Evolutionary conservation across 92 coral and sea anemone genomes (phyloP), one percentile per base, ranked within the genome.

Genomic region (Epizoanthus rinbou): DNA sequence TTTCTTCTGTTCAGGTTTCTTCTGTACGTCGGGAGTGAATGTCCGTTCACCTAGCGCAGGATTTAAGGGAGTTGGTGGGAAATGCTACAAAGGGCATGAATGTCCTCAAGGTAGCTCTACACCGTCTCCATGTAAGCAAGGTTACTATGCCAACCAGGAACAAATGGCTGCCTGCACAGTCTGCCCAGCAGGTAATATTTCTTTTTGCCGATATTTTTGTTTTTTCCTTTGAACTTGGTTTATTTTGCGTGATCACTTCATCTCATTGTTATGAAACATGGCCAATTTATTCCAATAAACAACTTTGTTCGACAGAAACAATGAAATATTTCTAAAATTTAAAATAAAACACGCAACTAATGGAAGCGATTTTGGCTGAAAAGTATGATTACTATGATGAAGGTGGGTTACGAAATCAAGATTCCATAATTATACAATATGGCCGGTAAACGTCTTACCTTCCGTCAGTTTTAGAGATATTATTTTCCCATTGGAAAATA

Each of bases 1-100:
- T 41, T 13, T 52, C 19, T 59, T 81, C 23, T 17, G 57, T 23
- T 24, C 43, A 93, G 99, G 99, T 45, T 96, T 84, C 88, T 96
- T 85, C 87, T 96, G 99, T 76, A 92, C 91, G 21, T 87, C 94
- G 28, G 99, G 99, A 7, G 98, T 94, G 57, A 92, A 96, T 69
- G 91, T 94, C 8, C 90, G 92, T 71, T 87, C 89, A 18, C 99
- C 99, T 8, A 88, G 85, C 31, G 83, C 86, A 58, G 80, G 84
- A 22, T 83, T 86, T 83, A 74, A 89, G 9, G 99, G 99, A 5
- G 58, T 28, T 5, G 99, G 99, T 57, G 99, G 98, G 17, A 87
- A 80, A 58, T 96, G 99, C 41, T 88, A 91, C 52, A 87, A 53
- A 14, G 99, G 99, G 0, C 89, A 96, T 64, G 99, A 94, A 85